Evolutionary conservation across 2,797 vertebrate genomes (phyloP).

Genomic region (Natrix natrix): DNA sequence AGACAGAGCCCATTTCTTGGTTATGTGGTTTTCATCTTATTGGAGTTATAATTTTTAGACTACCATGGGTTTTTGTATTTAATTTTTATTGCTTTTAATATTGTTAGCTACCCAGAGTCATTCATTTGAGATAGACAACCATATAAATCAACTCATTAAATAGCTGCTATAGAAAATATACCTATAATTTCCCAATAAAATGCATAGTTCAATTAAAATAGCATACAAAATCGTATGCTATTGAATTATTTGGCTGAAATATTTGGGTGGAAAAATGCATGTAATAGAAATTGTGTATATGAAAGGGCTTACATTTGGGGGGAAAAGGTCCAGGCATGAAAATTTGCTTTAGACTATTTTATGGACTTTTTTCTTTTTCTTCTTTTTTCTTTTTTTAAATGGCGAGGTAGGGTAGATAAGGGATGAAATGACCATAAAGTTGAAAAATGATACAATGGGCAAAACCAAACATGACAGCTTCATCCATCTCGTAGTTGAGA

Average conservation of each 20-base stretch:
- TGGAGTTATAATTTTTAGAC: background rate
- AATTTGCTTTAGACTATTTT: background rate
- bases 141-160: background rate
- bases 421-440: background rate
- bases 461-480: background rate
- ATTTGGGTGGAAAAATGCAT: background rate
- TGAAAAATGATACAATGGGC: background rate
- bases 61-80: background rate
- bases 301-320: background rate
- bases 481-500: background rate
- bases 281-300: background rate
- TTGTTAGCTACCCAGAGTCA: background rate
- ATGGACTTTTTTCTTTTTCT: background rate
- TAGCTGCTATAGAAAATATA: background rate
- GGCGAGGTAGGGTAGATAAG: background rate
- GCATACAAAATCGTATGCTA: background rate
- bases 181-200: background rate
- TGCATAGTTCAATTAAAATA: background rate
- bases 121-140: background rate
- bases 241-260: background rate
- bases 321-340: background rate
- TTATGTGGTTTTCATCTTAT: background rate
- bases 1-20: background rate
- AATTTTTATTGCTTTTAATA: background rate
- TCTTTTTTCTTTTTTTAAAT: background rate